phyloP scores from a whole-genome alignment of 2,113 vertebrate genomes.

The Microcebus murinus region DNA sequence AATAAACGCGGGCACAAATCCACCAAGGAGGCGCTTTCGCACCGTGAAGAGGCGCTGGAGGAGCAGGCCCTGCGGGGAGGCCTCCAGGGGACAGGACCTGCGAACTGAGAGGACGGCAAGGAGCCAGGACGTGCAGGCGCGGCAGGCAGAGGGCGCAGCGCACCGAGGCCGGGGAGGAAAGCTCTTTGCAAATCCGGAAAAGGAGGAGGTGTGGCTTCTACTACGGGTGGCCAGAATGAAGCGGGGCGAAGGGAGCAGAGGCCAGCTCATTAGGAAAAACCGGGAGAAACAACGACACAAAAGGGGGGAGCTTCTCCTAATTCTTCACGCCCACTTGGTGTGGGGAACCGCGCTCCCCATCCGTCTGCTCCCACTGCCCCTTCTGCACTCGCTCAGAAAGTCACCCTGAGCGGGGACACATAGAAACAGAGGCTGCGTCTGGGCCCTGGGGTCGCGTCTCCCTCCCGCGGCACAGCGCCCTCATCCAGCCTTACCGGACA shows the following conservation, averaged over 20 bases:
- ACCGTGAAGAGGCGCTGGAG: too few relatives aligned
- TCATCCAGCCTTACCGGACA: background rate
- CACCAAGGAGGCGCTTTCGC: too few relatives aligned
- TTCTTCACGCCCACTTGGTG: background rate
- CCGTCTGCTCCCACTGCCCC: background rate
- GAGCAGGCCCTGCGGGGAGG: rapidly evolving
- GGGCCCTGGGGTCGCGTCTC: background rate
- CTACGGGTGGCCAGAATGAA: background rate
- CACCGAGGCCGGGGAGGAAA: background rate
- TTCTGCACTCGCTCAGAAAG: background rate
- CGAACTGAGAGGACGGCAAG: background rate
- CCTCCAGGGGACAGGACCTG: background rate
- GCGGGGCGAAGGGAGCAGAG: background rate
- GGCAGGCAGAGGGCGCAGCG: too few relatives aligned
- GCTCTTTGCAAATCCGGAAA: background rate
- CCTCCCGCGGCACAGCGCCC: rapidly evolving
- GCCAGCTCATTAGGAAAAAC: rapidly evolving
- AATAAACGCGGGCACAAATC: too few relatives aligned
- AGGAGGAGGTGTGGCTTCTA: background rate
- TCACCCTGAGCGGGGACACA: background rate
- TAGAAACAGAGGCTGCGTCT: background rate
- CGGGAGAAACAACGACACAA: background rate
- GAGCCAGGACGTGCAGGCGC: background rate
- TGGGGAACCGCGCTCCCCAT: too few relatives aligned
- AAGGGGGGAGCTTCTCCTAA: background rate